Percentiles rank a stretch among this genome's conserved stretches.
Evolutionary conservation across 1,140 invertebrate genomes (phyloP).

Genomic region (Drosophila prosaltans): DNA sequence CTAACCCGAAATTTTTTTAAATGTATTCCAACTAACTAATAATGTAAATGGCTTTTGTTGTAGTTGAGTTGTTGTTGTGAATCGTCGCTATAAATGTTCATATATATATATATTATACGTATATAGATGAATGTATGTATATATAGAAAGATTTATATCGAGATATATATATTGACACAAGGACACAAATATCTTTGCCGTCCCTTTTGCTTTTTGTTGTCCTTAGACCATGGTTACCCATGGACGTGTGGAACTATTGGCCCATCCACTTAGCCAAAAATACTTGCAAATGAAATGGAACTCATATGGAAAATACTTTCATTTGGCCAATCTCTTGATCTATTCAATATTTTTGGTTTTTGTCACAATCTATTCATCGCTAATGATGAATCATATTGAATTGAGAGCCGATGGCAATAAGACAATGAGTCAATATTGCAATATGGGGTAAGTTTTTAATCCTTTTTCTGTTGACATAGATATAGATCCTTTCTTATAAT

Average conservation of each 20-base stretch:
- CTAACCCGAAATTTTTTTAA: conserved; percentile 25
- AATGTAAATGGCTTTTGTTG: conserved; percentile 39
- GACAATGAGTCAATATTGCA: conserved; percentile 58
- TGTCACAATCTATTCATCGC: conserved; percentile 88
- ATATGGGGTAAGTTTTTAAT: conserved; percentile 40
- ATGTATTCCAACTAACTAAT: conserved; percentile 1
- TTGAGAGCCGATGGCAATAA: conserved; percentile 42
- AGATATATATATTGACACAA: conserved; percentile 24
- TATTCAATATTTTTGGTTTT: conserved; percentile 90
- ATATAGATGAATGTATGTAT: conserved; percentile 28
- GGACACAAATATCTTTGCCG: neutral
- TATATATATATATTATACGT: conserved; percentile 19
- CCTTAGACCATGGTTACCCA: conserved; percentile 91
- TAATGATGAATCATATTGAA: conserved; percentile 85
- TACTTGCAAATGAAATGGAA: conserved; percentile 95
- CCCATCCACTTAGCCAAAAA: conserved; percentile 92
- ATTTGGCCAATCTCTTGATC: conserved; percentile 89
- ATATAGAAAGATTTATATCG: neutral
- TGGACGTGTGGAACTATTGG: conserved; percentile 90
- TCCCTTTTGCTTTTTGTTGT: no score
- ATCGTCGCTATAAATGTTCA: neutral
- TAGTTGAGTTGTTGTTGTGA: neutral
- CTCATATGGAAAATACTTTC: conserved; percentile 93
- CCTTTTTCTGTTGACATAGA: neutral
- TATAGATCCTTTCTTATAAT: neutral